phyloP scores from a whole-genome alignment of 1,140 invertebrate genomes.

The Pentalonia nigronervosa region DNA sequence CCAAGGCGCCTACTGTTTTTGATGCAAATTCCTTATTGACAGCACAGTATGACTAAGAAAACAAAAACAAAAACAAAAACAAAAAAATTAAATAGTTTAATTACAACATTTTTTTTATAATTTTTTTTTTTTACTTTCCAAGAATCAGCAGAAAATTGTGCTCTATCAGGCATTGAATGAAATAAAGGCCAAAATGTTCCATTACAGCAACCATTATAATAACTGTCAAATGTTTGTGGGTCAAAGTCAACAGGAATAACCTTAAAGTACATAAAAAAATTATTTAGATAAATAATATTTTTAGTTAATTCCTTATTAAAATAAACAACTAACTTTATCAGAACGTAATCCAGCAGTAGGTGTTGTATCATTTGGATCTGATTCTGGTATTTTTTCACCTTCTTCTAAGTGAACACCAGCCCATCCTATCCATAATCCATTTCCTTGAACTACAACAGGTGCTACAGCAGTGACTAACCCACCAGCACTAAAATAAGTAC shows the following conservation, averaged over 20 bases:
- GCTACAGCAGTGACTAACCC: conserved; percentile 89
- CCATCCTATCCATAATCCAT: conserved; percentile 90
- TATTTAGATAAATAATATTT: background rate
- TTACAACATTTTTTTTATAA: background rate
- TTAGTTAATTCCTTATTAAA: background rate
- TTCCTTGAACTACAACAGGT: conserved; percentile 83
- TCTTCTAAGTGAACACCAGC: conserved; percentile 82
- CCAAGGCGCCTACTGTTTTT: conserved; percentile 77
- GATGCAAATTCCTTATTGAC: conserved; percentile 85
- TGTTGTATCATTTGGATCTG: conserved; percentile 81
- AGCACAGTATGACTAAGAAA: conserved; percentile 72
- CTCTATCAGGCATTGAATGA: conserved; percentile 86
- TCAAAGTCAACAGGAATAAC: conserved; percentile 82
- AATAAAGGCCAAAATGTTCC: conserved; percentile 91
- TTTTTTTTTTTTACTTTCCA: conserved; percentile 69
- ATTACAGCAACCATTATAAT: conserved; percentile 92
- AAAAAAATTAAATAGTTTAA: background rate
- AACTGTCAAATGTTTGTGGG: conserved; percentile 78
- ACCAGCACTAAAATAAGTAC: conserved; percentile 74
- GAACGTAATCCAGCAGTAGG: conserved; percentile 85
- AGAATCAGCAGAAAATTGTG: conserved; percentile 79
- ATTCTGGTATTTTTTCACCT: conserved; percentile 80
- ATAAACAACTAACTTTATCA: conserved; percentile 71
- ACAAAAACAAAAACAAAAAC: conserved; percentile 50
- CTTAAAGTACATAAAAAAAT: conserved; percentile 64